A percentile compares a stretch with the other conserved stretches of the same genome.
phyloP scores from a whole-genome alignment of 2,113 vertebrate genomes.

The Lathamus discolor region DNA sequence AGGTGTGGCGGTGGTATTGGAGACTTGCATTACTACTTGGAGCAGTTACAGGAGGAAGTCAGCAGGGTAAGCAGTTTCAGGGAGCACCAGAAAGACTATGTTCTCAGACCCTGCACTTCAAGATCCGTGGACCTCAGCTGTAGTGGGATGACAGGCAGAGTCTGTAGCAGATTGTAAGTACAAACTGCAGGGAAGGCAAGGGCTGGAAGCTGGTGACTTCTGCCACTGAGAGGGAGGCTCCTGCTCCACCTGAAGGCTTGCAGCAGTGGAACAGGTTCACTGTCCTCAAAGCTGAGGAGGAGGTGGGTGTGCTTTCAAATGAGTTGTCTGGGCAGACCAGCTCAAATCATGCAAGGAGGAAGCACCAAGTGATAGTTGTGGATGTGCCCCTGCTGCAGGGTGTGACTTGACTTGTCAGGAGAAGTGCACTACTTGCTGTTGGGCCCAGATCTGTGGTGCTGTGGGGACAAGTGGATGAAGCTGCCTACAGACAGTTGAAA shows the following conservation, averaged over 20 bases:
- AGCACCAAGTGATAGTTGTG: not conserved
- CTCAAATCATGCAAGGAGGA: not conserved
- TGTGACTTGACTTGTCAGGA: not conserved
- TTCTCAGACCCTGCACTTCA: not conserved
- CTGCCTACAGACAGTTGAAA: not conserved
- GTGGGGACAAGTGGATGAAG: not conserved
- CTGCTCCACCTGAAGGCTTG: not conserved
- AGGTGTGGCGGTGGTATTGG: not conserved
- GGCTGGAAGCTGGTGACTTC: not conserved
- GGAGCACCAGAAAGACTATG: not conserved
- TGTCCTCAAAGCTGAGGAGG: not conserved
- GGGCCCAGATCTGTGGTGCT: not conserved
- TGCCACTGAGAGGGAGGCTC: not conserved
- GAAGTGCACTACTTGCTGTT: not conserved
- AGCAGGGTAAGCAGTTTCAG: not conserved
- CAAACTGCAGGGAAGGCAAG: not conserved
- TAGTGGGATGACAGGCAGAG: not conserved
- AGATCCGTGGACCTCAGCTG: not conserved
- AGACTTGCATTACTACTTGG: not conserved
- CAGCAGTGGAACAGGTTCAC: not conserved
- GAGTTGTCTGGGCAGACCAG: not conserved
- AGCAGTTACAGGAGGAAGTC: not conserved
- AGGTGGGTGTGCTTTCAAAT: not conserved
- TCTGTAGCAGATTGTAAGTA: not conserved
- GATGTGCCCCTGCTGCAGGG: not conserved